Evolutionary conservation across 2,888 invertebrate genomes (phyloP).

Genomic region (Baronia brevicornis): DNA sequence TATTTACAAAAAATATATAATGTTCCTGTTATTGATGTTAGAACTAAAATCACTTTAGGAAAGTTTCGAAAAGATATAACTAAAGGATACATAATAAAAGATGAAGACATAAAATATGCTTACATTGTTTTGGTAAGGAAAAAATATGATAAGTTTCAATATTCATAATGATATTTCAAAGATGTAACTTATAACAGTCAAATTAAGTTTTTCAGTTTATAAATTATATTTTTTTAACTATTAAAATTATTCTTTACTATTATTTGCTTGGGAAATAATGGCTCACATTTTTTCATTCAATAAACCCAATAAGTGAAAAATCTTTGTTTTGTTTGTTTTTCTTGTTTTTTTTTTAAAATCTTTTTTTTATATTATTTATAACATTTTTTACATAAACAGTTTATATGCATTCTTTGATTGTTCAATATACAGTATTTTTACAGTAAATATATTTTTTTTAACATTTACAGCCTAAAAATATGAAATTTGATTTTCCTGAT

Average conservation of each 20-base stretch:
- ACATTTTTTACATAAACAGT: background rate
- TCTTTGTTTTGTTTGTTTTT: too few relatives aligned
- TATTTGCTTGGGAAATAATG: too few relatives aligned
- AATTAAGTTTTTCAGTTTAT: too few relatives aligned
- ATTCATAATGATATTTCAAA: too few relatives aligned
- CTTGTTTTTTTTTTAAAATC: conserved; percentile 19
- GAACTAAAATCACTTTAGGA: conserved; percentile 84
- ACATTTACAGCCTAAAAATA: conserved; percentile 83
- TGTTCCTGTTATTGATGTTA: conserved; percentile 84
- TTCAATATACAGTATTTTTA: too few relatives aligned
- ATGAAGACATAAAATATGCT: conserved; percentile 88
- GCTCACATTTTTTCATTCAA: too few relatives aligned
- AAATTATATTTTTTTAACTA: too few relatives aligned
- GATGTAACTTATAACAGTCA: too few relatives aligned
- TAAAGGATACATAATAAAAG: conserved; percentile 83
- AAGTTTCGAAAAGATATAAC: conserved; percentile 76
- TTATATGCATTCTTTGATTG: background rate
- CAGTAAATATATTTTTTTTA: background rate
- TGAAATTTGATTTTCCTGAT: conserved; percentile 86
- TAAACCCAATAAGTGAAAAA: too few relatives aligned
- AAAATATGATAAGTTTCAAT: too few relatives aligned
- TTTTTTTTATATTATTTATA: conserved; percentile 2
- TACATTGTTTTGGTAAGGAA: conserved; percentile 86
- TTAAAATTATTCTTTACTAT: too few relatives aligned
- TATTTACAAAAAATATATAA: conserved; percentile 98